Base-by-base conservation (phyloP, 2,797 vertebrate genomes). In the Acipenser ruthenus region DNA sequence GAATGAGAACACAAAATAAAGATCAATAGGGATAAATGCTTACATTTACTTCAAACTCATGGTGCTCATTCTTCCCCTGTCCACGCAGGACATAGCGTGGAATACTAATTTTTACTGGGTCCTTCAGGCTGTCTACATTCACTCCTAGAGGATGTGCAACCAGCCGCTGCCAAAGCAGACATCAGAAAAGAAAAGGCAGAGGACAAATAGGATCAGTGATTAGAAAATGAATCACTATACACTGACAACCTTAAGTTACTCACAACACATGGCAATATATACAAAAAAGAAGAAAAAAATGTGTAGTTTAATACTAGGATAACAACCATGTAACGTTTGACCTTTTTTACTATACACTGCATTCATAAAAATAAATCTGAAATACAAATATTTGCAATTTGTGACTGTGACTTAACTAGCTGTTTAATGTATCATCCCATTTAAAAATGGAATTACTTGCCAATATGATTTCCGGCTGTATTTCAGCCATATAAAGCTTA, bases 41-140 rank as follows among this genome's bases (percentile, higher is more conserved):
- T 83, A 99, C 96, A 94, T 99, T 99, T 72, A 99, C 91, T 84
- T 99, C 94, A 62, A 95, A 98, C 86, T 98, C 93, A 59, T 94
- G 97, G 86, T 99, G 97, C 52, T 96, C 94, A 64, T 98, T 95
- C 79, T 96, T 98, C 60, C 97, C 96, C 84, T 98, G 95, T 1
- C 97, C 95, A 1, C 95, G 92, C 9, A 97, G 90, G 51, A 97
- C 88, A 64, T 97, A 94, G 8, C 96, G 96, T 60, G 95, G 95
- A 75, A 99, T 94, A 75, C 88, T 92, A 66, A 98, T 84, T 79
- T 84, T 95, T 71, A 99, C 79, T 0, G 91, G 90, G 70, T 97
- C 93, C 82, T 89, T 92, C 2, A 88, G 75, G 69, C 86, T 74
- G 0, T 86, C 89, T 11, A 82, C 71, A 80, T 80, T 87, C 78